Base-by-base conservation (phyloP, 2,113 vertebrate species). In the Cepphus grylle region DNA sequence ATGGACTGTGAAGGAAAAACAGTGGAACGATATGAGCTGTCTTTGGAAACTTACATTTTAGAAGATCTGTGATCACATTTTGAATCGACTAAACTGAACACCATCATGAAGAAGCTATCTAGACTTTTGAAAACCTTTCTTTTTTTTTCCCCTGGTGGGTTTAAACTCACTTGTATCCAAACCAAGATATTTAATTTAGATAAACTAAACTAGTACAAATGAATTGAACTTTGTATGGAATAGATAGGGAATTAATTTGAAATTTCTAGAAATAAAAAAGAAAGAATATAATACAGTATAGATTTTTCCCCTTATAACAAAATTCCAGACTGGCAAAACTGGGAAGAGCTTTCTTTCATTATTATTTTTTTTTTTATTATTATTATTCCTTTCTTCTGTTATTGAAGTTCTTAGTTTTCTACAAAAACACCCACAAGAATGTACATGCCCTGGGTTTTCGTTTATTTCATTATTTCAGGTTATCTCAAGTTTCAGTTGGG, bases 101-200 rank as follows among this genome's bases (percentile, higher is more conserved):
- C 66, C 77, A 84, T 55, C 32, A 32, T 55, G 85, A 71, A 66
- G 50, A 83, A 84, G 20, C 30, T 74, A 63, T 50, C 38, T 59
- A 84, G 72, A 88, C 32, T 84, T 94, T 66, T 63, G 25, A 93
- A 92, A 89, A 11, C 9, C 26, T 93, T 77, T 43, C 12, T 70
- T 71, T 66, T 83, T 81, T 81, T 81, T 82, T 71, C 6, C 15
- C 43, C 15, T 45, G 11, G 25, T 87, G 72, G 43, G 82, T 94
- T 96, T 90, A 53, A 94, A 85, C 71, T 80, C 36, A 58, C 45
- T 89, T 82, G 8, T 90, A 77, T 85, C 74, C 58, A 85, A 87
- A 85, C 11, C 23, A 29, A 80, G 70, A 91, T 96, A 83, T 93
- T 95, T 94, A 95, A 94, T 95, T 94, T 93, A 82, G 81, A 95